Evolutionary conservation across 92 coral and sea anemone genomes (phyloP).

Genomic region (Siderastrea siderea): DNA sequence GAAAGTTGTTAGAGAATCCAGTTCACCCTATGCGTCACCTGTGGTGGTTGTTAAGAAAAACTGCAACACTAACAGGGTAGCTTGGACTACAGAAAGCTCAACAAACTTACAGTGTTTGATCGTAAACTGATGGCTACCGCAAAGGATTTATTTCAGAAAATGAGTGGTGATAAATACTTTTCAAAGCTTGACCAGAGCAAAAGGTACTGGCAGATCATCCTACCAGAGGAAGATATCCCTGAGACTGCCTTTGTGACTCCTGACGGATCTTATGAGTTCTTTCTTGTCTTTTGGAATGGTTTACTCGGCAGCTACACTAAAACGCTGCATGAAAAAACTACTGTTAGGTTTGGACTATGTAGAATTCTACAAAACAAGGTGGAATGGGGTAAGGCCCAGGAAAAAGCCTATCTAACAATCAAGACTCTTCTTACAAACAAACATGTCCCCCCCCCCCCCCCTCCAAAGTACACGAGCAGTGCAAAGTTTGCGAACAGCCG

Average conservation of each 20-base stretch:
- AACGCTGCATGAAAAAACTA: no score
- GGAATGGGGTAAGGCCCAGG: no score
- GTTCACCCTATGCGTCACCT: conserved; percentile 65
- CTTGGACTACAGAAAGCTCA: conserved; percentile 63
- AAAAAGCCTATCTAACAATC: no score
- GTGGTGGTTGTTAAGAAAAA: conserved; percentile 66
- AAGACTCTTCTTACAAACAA: no score
- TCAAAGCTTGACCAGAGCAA: conserved; percentile 58
- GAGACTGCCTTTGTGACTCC: conserved; percentile 61
- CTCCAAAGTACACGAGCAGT: no score
- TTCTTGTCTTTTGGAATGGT: no score
- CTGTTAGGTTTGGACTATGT: no score
- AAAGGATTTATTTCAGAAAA: conserved; percentile 44
- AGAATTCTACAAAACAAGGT: no score
- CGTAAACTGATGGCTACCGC: conserved; percentile 57
- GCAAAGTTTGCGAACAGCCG: no score
- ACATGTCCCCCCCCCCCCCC: no score
- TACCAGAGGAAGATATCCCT: conserved; percentile 32
- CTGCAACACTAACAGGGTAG: conserved; percentile 54
- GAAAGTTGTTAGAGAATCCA: conserved; percentile 60
- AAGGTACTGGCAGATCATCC: conserved; percentile 60
- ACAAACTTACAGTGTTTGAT: conserved; percentile 61
- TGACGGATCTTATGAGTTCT: conserved; percentile 49
- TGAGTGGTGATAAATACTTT: conserved; percentile 49
- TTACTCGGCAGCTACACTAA: no score